Conservation (phyloP, 2,797 vertebrate species). For the Poeciliopsis gracilis region DNA sequence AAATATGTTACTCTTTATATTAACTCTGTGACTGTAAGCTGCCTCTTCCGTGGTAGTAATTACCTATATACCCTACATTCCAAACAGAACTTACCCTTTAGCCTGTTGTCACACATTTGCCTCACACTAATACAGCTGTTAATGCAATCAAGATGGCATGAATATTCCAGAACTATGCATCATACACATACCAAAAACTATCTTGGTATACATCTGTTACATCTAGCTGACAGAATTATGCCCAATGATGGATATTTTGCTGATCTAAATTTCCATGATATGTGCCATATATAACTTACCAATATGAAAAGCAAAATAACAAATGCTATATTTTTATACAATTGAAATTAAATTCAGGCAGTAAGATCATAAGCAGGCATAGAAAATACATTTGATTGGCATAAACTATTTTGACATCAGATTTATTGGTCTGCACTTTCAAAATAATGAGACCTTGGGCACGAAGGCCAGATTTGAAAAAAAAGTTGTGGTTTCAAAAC, state of each 20-base stretch:
- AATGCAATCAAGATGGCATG: not conserved
- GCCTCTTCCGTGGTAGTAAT: not conserved
- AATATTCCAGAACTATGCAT: not conserved
- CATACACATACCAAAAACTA: no score
- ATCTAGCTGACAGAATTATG: not conserved
- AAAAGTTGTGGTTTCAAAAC: not conserved
- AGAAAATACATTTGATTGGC: not conserved
- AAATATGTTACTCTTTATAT: not conserved
- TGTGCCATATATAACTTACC: not conserved
- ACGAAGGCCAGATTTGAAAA: not conserved
- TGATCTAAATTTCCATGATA: not conserved
- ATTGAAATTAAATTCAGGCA: not conserved
- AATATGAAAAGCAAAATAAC: not conserved
- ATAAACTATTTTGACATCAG: not conserved
- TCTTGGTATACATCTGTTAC: not conserved
- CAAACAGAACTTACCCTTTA: not conserved
- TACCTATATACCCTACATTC: not conserved
- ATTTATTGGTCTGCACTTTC: not conserved
- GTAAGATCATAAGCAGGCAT: not conserved
- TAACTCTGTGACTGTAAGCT: not conserved
- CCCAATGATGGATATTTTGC: not conserved
- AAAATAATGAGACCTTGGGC: not conserved
- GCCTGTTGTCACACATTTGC: not conserved
- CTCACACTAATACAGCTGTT: not conserved
- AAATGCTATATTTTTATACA: not conserved